phyloP scores from a whole-genome alignment of 2,888 invertebrate genomes.

The Suillia variegata region DNA sequence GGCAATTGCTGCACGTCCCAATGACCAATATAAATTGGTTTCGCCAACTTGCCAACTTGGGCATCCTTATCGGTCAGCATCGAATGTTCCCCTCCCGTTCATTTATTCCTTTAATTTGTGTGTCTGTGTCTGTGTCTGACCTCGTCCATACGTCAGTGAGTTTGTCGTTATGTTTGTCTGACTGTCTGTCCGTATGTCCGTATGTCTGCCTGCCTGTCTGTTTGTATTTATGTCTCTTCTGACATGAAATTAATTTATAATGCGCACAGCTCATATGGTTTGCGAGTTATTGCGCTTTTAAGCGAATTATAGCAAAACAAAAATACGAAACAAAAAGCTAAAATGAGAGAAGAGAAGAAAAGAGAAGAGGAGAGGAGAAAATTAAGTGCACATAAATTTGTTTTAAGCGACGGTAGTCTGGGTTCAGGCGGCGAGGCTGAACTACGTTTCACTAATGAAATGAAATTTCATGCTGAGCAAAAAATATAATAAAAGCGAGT shows the following conservation, averaged over 20 bases:
- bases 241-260: slow-evolving; percentile 23
- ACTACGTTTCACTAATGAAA: background rate
- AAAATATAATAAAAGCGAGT: no score
- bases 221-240: slow-evolving; percentile 4
- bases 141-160: no score
- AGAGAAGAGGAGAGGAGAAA: no score
- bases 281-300: slow-evolving; percentile 10
- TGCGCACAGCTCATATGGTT: slow-evolving; percentile 1
- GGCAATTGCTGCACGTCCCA: slow-evolving; percentile 1
- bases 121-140: no score
- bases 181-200: background rate
- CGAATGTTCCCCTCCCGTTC: no score
- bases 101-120: no score
- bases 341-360: no score
- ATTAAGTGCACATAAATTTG: slow-evolving; percentile 21
- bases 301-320: slow-evolving; percentile 6
- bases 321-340: no score
- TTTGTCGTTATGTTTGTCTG: no score
- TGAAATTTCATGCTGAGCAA: background rate
- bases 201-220: background rate
- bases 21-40: slow-evolving; percentile 11
- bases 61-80: background rate
- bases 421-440: no score
- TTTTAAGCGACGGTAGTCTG: slow-evolving; percentile 39
- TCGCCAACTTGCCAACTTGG: background rate